phyloP scores from a whole-genome alignment of 2,113 vertebrate genomes.

The Etia nguti region DNA sequence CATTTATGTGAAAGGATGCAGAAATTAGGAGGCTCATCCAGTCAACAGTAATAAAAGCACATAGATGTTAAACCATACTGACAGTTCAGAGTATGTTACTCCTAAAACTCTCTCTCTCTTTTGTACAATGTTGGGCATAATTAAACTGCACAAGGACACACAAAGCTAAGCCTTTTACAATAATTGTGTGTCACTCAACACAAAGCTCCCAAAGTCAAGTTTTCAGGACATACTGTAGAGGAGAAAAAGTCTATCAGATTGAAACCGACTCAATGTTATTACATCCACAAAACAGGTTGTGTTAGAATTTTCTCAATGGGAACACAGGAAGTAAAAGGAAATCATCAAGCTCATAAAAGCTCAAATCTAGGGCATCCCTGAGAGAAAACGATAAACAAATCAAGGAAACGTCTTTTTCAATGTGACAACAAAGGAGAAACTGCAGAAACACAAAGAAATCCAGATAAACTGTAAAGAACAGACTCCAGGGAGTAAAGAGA shows the following conservation, averaged over 20 bases:
- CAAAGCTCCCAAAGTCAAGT: background rate
- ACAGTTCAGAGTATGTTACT: background rate
- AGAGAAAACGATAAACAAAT: background rate
- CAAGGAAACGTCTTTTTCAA: background rate
- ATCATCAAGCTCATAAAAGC: background rate
- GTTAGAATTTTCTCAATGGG: background rate
- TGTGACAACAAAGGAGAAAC: background rate
- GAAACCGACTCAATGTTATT: background rate
- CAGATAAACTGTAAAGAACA: background rate
- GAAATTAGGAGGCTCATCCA: background rate
- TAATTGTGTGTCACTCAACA: background rate
- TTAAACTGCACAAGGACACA: background rate
- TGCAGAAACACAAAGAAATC: background rate
- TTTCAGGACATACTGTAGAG: background rate
- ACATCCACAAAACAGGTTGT: background rate
- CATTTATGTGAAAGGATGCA: background rate
- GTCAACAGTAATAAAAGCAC: background rate
- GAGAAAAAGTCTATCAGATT: background rate
- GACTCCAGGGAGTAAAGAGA: background rate
- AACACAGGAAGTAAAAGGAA: background rate
- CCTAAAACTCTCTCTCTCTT: background rate
- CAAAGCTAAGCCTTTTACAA: background rate
- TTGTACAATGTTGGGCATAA: background rate
- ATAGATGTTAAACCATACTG: background rate
- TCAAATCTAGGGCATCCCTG: background rate